Conservation (phyloP, 35 echinoderm and acorn worm species). For the Strongylocentrotus purpuratus region DNA sequence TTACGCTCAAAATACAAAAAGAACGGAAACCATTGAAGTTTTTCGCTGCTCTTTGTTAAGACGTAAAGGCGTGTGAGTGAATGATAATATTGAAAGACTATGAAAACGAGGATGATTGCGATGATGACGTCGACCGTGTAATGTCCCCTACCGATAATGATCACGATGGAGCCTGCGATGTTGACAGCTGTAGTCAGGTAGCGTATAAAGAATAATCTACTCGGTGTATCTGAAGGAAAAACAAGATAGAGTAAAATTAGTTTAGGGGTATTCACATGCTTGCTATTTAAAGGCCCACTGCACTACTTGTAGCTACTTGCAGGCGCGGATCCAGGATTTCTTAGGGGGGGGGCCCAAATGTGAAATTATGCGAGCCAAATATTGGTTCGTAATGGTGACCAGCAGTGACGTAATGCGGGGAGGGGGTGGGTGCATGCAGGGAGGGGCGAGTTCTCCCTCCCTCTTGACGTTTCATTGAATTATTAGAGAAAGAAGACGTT, state of each 20-base stretch:
- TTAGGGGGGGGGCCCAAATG: too few species aligned
- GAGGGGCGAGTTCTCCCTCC: too few species aligned
- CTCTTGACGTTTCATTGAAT: too few species aligned
- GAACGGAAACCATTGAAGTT: not conserved
- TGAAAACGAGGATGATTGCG: not conserved
- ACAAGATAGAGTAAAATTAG: not conserved
- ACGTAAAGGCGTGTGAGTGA: not conserved
- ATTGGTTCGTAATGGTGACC: too few species aligned
- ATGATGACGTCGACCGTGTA: not conserved
- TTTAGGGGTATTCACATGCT: too few species aligned
- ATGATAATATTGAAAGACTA: conserved; percentile 13
- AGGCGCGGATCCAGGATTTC: too few species aligned
- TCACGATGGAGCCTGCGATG: not conserved
- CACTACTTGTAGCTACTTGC: too few species aligned
- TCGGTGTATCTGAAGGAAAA: not conserved
- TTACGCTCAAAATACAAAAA: not conserved
- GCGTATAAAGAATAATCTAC: not conserved
- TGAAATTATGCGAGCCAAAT: too few species aligned
- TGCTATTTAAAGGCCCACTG: too few species aligned
- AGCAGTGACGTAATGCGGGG: too few species aligned
- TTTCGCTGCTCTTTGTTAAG: not conserved
- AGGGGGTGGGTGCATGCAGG: too few species aligned
- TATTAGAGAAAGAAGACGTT: too few species aligned
- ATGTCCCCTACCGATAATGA: not conserved
- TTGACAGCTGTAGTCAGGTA: not conserved